Base-by-base conservation (phyloP, 2,888 invertebrate genomes). In the Lucinisca nassula region DNA sequence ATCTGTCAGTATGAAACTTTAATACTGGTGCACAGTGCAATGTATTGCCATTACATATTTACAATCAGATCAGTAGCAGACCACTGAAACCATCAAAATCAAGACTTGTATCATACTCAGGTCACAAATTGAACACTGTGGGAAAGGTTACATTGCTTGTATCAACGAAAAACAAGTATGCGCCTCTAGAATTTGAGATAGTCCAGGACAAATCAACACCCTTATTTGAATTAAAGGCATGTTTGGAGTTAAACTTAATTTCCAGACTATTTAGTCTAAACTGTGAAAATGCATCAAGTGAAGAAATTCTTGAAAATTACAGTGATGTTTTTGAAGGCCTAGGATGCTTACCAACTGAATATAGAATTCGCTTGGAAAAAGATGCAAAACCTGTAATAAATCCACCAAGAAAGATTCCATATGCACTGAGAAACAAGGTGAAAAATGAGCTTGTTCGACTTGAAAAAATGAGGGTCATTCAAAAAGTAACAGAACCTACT, bases 401-500 rank as follows among this genome's bases (percentile, higher is more conserved):
- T n/a, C 85, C 90, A 21, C 84, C 87, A 74, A 55, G 92, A n/a
- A 86, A 84, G 45, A 58, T 89, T 45, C 91, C 89, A 61, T 84
- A 83, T 76, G 84, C 79, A 30, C 35, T 91, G 21, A 82, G 79
- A 45, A 81, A 83, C 21, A 85, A 83, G 55, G 45, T 92, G 24
- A 88, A 90, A 84, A 75, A 67, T 24, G 88, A 91, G 77, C 74
- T 92, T 24, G 67, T 83, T 14, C 24, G 73, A 21, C 86, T 92
- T 84, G 86, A 89, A 45, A 12, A 73, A 21, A 45, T 81, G 27
- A 58, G 61, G 24, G 85, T 91, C 14, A 90, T 92, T 24, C 40
- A n/a, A 27, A 89, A 85, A 83, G 85, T 92, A 14, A 77, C 79
- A 72, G 84, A 91, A 73, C 92, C 91, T n/a, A 91, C 92, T 58